Percentiles rank a stretch among this genome's conserved stretches.
These are phyloP conservation scores for Drosophila vallismaia DNA, from an alignment of 2,888 invertebrate genomes.

Conservation along the genomic window DNA sequence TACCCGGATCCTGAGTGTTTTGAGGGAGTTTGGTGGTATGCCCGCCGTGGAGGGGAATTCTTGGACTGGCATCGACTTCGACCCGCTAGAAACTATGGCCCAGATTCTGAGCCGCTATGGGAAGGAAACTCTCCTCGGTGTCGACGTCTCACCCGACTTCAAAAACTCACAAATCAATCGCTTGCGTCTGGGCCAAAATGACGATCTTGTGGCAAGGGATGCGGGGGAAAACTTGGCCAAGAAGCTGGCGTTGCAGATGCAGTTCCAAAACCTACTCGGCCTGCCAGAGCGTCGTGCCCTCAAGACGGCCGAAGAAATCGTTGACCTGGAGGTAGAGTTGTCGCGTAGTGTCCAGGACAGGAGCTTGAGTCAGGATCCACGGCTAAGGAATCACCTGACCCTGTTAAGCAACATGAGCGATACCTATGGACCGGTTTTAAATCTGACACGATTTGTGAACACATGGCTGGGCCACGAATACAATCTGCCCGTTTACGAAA, in stretches of 20 bases:
- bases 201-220: constrained; percentile 51
- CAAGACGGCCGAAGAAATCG: constrained; percentile 62
- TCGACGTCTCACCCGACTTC: constrained; percentile 68
- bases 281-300: constrained; percentile 51
- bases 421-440: constrained; percentile 67
- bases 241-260: constrained; percentile 30
- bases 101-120: constrained; percentile 73
- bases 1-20: constrained; percentile 53
- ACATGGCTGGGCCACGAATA: constrained; percentile 79
- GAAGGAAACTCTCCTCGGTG: constrained; percentile 71
- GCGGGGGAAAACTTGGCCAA: constrained; percentile 22
- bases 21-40: constrained; percentile 80
- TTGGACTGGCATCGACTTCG: constrained; percentile 76
- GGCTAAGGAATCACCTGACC: constrained; percentile 60
- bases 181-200: constrained; percentile 67
- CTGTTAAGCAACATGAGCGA: constrained; percentile 66
- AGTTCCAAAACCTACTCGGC: constrained; percentile 66
- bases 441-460: constrained; percentile 72
- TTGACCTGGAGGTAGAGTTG: constrained; percentile 60
- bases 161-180: constrained; percentile 71
- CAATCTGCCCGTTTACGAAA: constrained; percentile 73
- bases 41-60: constrained; percentile 71
- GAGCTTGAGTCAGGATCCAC: constrained; percentile 49
- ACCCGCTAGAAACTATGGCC: constrained; percentile 74
- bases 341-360: constrained; percentile 55